Base-by-base conservation (phyloP, 2,113 vertebrate genomes). In the Elgaria multicarinata region DNA sequence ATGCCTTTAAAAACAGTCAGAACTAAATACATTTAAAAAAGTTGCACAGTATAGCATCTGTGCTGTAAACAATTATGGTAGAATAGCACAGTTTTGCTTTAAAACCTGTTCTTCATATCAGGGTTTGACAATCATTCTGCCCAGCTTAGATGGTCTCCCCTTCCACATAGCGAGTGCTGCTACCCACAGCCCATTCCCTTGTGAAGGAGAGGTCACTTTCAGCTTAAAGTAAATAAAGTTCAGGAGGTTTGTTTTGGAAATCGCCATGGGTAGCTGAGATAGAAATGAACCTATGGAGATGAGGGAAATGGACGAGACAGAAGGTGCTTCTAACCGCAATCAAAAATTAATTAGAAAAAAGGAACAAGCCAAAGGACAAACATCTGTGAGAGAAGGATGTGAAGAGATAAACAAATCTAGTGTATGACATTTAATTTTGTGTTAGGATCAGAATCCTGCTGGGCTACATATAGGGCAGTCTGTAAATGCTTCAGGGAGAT, bases 291-390 rank as follows among this genome's bases (percentile, higher is more conserved):
- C 89, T 10, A 93, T 92, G 94, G 90, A 93, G 94, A 94, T 86
- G 71, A 88, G 93, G 89, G 67, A 92, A 93, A 87, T 55, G 87
- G 85, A 58, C 80, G 89, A 96, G 96, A 97, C 94, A 96, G 96
- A 96, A 97, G 96, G 96, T 96, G 92, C 92, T 96, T 94, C 94
- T 93, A 95, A 96, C 92, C 58, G 93, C 93, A 96, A 96, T 97
- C 31, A 96, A 96, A 97, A 97, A 96, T 96, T 96, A 97, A 96
- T 97, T 96, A 95, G 96, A 81, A 96, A 94, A 71, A 92, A 94
- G 91, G 91, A 96, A 95, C 92, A 96, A 97, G 95, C 96, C 96
- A 96, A 96, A 96, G 96, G 96, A 96, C 94, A 96, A 96, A 97
- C 96, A 97, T 96, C 97, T 96, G 96, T 87, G 94, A 95, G 80